A percentile compares a stretch with the other conserved stretches of the same genome.
phyloP scores from a whole-genome alignment of 2,113 vertebrate genomes.

The Anolis carolinensis region DNA sequence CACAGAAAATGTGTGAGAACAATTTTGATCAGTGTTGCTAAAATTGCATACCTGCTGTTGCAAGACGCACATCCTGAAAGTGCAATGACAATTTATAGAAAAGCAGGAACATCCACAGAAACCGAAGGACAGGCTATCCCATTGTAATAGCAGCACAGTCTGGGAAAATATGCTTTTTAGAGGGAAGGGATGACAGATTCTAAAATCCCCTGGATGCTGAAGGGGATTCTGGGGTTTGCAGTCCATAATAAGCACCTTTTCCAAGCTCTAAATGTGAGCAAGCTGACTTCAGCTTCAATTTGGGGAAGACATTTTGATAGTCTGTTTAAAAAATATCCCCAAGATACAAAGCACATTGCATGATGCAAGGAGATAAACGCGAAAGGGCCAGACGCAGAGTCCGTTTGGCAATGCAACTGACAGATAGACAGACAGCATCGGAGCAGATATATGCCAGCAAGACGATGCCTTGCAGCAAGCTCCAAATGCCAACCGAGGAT shows the following conservation, averaged over 20 bases:
- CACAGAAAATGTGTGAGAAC: not conserved
- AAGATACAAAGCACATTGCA: not conserved
- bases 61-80: not conserved
- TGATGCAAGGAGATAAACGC: not conserved
- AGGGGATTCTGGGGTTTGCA: too few species aligned
- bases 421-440: not conserved
- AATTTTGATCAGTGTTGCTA: not conserved
- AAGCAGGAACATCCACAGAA: not conserved
- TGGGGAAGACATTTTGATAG: not conserved
- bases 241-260: too few species aligned
- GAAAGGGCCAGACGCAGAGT: not conserved
- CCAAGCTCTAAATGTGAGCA: not conserved
- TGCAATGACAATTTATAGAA: not conserved
- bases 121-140: not conserved
- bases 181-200: too few species aligned
- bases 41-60: not conserved
- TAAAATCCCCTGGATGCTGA: too few species aligned
- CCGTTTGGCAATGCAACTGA: accelerated
- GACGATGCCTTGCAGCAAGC: conserved; percentile 44
- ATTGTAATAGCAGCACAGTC: not conserved
- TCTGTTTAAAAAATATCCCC: not conserved
- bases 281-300: too few species aligned
- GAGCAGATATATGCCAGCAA: not conserved
- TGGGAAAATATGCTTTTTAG: too few species aligned
- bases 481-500: conserved; percentile 32